These are phyloP conservation scores for Micrasema minimum DNA, from an alignment of 1,140 invertebrate genomes.

Conservation along the genomic window DNA sequence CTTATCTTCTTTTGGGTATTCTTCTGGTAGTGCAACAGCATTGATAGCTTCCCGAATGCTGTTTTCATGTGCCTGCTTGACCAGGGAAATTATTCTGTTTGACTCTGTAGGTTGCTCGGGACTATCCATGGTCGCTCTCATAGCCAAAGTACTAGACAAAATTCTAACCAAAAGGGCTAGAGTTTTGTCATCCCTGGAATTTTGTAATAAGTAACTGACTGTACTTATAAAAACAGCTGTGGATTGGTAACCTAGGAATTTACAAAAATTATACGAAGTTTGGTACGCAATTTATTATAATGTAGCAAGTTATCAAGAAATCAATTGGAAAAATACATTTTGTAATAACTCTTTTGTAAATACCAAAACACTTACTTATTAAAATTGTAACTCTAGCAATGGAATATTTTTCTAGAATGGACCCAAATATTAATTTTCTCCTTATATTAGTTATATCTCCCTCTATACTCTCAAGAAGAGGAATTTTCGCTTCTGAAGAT, in stretches of 20 bases:
- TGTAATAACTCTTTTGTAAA: not conserved
- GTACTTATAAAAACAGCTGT: constrained; percentile 67
- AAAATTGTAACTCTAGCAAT: constrained; percentile 66
- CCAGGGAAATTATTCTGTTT: constrained; percentile 59
- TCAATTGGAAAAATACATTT: too few relatives aligned
- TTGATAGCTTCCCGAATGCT: constrained; percentile 60
- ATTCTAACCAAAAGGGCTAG: constrained; percentile 67
- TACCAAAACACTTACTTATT: constrained; percentile 62
- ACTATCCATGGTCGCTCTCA: constrained; percentile 60
- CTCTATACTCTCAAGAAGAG: constrained; percentile 59
- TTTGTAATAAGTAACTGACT: constrained; percentile 66
- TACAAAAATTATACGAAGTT: too few relatives aligned
- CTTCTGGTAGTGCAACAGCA: constrained; percentile 60
- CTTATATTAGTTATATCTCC: constrained; percentile 60
- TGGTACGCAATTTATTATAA: too few relatives aligned
- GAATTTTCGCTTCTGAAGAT: constrained; percentile 59
- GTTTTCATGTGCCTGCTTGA: constrained; percentile 61
- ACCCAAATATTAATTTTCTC: constrained; percentile 54
- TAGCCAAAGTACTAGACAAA: constrained; percentile 61
- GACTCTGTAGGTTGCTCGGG: constrained; percentile 58
- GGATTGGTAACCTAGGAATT: constrained; percentile 61
- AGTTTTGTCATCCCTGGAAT: constrained; percentile 65
- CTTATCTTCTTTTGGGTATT: constrained; percentile 56
- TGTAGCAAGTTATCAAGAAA: too few relatives aligned
- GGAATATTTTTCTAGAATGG: constrained; percentile 63